phyloP scores from a whole-genome alignment of 2,797 vertebrate species.

The Pygocentrus nattereri region DNA sequence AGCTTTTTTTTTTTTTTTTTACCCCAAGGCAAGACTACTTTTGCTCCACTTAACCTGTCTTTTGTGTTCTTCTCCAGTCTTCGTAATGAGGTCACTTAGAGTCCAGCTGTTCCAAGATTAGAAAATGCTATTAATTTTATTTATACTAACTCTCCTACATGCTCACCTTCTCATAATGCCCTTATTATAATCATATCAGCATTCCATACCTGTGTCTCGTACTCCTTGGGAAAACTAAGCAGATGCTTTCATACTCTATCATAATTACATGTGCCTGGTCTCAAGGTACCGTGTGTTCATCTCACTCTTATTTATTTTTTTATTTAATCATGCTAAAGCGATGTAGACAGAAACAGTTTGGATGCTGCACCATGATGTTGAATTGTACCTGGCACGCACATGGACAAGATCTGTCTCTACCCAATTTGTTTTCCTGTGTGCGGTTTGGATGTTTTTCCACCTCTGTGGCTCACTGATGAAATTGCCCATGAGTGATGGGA shows the following conservation, averaged over 20 bases:
- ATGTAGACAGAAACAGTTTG: constrained; percentile 9
- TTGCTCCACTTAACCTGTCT: constrained; percentile 7
- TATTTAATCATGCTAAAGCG: constrained; percentile 28
- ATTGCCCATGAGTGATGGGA: constrained; percentile 23
- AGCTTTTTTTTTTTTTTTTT: not conserved
- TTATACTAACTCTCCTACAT: constrained; percentile 4
- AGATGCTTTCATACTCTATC: constrained; percentile 7
- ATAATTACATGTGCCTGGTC: not conserved
- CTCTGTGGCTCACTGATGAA: constrained; percentile 27
- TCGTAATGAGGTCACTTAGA: constrained; percentile 2
- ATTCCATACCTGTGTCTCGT: constrained; percentile 17
- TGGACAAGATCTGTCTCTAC: not conserved
- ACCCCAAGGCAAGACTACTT: not conserved
- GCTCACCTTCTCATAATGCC: constrained; percentile 14
- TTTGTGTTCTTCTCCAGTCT: constrained; percentile 1
- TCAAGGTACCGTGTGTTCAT: not conserved
- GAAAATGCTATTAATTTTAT: constrained; percentile 24
- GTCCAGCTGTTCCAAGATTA: constrained; percentile 31
- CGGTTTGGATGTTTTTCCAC: constrained; percentile 26
- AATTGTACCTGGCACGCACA: not conserved
- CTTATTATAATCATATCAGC: constrained; percentile 12
- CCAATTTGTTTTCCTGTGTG: constrained; percentile 26
- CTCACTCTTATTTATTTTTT: not conserved
- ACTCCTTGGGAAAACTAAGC: not conserved
- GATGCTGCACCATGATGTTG: constrained; percentile 6